Percentiles rank a stretch among this genome's conserved stretches.
Evolutionary conservation across 2,113 vertebrate species (phyloP).

Genomic region (Callipepla squamata): DNA sequence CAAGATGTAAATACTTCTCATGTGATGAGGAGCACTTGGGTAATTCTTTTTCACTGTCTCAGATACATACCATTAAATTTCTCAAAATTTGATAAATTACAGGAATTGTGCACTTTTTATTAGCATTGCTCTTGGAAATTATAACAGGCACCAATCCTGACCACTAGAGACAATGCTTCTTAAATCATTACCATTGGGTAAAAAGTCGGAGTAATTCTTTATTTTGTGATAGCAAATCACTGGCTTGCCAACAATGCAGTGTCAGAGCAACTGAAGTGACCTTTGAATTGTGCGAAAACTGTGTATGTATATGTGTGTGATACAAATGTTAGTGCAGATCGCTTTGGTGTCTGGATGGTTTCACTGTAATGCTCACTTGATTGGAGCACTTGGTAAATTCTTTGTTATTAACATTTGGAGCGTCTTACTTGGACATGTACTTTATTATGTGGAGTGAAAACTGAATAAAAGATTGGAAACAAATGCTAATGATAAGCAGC

Average conservation of each 20-base stretch:
- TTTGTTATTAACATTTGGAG: not conserved
- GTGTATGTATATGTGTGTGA: not conserved
- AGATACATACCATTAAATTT: not conserved
- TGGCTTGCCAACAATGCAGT: not conserved
- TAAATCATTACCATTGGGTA: not conserved
- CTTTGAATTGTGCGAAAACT: not conserved
- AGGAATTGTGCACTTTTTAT: not conserved
- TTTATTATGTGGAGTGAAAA: conserved; percentile 31
- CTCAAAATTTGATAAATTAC: not conserved
- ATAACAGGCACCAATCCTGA: not conserved
- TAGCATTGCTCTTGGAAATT: not conserved
- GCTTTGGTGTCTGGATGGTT: not conserved
- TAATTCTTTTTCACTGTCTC: not conserved
- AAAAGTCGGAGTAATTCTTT: not conserved
- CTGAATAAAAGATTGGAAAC: conserved; percentile 37
- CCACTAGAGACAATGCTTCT: not conserved
- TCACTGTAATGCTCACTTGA: not conserved
- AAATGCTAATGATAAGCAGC: conserved; percentile 24
- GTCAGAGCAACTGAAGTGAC: not conserved
- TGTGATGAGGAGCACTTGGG: not conserved
- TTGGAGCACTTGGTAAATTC: not conserved
- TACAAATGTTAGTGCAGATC: not conserved
- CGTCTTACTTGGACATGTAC: not conserved
- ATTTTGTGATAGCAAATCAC: not conserved
- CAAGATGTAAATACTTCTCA: not conserved